phyloP scores from a whole-genome alignment of 2,888 invertebrate genomes.

The Lymantria monacha region DNA sequence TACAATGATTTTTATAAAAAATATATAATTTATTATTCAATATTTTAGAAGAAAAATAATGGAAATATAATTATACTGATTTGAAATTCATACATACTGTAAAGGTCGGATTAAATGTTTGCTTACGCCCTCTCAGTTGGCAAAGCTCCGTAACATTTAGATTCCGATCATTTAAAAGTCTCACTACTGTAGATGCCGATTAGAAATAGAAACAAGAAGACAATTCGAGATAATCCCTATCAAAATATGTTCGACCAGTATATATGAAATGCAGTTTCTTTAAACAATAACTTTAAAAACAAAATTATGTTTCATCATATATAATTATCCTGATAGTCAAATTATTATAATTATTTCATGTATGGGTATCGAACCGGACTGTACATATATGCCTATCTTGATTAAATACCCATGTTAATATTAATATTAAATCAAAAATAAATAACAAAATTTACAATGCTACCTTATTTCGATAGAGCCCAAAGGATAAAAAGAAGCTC shows the following conservation, averaged over 20 bases:
- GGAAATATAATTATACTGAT: conserved; percentile 4
- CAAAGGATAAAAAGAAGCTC: no score
- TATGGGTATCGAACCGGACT: no score
- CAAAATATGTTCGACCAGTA: not conserved
- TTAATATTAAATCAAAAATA: no score
- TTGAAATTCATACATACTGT: conserved; percentile 33
- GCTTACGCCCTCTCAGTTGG: conserved; percentile 58
- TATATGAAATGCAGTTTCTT: no score
- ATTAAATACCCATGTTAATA: no score
- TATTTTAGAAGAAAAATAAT: not conserved
- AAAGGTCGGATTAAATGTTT: conserved; percentile 42
- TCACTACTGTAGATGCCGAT: conserved; percentile 45
- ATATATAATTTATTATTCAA: not conserved
- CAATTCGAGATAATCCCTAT: conserved; percentile 42
- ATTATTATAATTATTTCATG: no score
- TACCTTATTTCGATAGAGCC: no score
- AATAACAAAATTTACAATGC: no score
- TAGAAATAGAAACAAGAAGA: conserved; percentile 51
- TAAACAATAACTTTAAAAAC: no score
- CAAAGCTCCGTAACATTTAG: conserved; percentile 61
- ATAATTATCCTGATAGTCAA: no score
- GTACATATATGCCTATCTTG: no score
- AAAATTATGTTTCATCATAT: no score
- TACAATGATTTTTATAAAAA: not conserved
- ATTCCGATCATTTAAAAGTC: conserved; percentile 54